Evolutionary conservation across 1,140 invertebrate genomes (phyloP), one percentile per base, ranked within the genome.

Genomic region (Drosophila nigrodunni): DNA sequence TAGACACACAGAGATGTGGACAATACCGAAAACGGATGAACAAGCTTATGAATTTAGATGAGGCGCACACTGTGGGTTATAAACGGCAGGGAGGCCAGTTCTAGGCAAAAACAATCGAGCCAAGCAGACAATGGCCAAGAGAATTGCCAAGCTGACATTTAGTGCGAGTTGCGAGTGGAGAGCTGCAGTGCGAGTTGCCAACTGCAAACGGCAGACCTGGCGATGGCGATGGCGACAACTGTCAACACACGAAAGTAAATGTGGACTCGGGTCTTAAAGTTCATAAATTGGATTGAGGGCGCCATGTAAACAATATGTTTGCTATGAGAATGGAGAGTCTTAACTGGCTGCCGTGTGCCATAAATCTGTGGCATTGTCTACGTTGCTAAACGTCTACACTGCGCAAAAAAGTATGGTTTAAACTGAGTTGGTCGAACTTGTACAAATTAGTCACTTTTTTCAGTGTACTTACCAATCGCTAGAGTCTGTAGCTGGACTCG

Each of bases 161-260:
- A 60, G 79, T 79, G 76, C 76, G 72, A 58, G 50, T 44, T 52
- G 57, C 59, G 15, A 37, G 37, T 39, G 21, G 25, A 30, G 25
- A 30, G 46, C 21, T 70, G 59, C 60, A 21, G 58, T 46, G 66
- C 46, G 9, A 67, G 65, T 37, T 39, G 65, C 62, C n/a, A 60
- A 35, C 30, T 41, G 61, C 49, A 8, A 15, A 30, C 18, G 1
- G 50, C 34, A 57, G 62, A 54, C 18, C 21, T 25, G n/a, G 57
- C 78, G 58, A 77, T 55, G 50, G 77, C 57, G 25, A 71, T 82
- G 66, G 80, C 82, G 81, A 87, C 83, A 88, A 87, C 85, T 87
- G 83, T 87, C 83, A 87, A 89, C 71, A 74, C 71, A 74, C 80
- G 83, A 88, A 88, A 89, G 83, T 83, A 88, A 88, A 89, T 89